These are phyloP conservation scores for Erpornis zantholeuca DNA, from an alignment of 2,113 vertebrate genomes.

Conservation along the genomic window DNA sequence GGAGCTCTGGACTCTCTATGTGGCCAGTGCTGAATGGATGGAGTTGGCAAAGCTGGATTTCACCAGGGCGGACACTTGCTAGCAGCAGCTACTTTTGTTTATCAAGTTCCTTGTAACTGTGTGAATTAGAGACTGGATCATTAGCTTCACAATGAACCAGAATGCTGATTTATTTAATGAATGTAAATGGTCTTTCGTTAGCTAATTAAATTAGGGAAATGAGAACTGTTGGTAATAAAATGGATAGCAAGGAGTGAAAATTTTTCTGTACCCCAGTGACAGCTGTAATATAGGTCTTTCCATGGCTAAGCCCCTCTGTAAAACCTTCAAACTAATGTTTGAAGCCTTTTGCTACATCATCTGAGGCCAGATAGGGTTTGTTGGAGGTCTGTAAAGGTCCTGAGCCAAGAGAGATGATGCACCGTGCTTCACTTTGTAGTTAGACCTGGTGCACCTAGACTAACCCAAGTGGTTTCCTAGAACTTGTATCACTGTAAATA, in stretches of 20 bases:
- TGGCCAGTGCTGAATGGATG: background rate
- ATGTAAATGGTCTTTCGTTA: constrained; percentile 47
- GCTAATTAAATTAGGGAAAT: constrained; percentile 65
- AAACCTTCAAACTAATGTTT: background rate
- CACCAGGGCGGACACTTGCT: background rate
- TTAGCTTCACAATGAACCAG: constrained; percentile 58
- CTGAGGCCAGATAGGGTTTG: background rate
- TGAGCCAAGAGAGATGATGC: background rate
- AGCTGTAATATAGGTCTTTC: background rate
- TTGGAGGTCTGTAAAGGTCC: background rate
- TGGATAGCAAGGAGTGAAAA: background rate
- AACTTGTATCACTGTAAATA: background rate
- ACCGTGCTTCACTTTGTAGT: background rate
- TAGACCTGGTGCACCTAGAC: background rate
- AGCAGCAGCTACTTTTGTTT: constrained; percentile 45
- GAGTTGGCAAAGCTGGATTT: background rate
- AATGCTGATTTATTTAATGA: constrained; percentile 62
- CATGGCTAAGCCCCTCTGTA: too few relatives aligned
- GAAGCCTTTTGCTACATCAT: background rate
- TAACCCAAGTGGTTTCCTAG: background rate
- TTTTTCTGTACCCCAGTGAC: background rate
- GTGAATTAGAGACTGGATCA: constrained; percentile 44
- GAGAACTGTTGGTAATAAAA: constrained; percentile 12
- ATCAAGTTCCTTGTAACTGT: background rate
- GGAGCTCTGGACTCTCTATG: background rate